phyloP scores from a whole-genome alignment of 23 tunicate species.

The Halocynthia roretzi region DNA sequence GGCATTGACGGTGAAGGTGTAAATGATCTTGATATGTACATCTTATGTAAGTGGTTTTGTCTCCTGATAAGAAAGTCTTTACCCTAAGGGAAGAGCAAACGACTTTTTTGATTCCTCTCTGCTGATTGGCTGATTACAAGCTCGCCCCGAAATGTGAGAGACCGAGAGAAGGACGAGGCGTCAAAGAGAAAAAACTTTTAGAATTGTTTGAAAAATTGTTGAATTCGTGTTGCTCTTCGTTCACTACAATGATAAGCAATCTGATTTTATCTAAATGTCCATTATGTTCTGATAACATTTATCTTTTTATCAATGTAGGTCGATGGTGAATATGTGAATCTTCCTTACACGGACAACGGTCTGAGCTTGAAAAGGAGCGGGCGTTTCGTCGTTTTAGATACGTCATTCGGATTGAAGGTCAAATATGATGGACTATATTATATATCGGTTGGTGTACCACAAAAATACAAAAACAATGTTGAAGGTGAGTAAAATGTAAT shows the following conservation, averaged over 20 bases:
- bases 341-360: constrained; percentile 50
- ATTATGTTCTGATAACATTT: not conserved
- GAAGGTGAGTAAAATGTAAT: too few species aligned
- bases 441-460: constrained; percentile 63
- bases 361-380: constrained; percentile 33
- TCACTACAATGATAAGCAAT: not conserved
- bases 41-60: too few species aligned
- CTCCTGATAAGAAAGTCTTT: too few species aligned
- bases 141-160: too few species aligned
- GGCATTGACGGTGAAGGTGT: too few species aligned
- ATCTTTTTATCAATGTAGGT: constrained; percentile 21
- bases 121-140: too few species aligned
- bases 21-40: too few species aligned
- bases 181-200: not conserved
- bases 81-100: too few species aligned
- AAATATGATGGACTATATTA: constrained; percentile 65
- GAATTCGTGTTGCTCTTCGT: too few species aligned
- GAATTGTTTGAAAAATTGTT: not conserved
- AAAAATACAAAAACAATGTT: not conserved
- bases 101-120: too few species aligned
- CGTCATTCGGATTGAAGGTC: constrained; percentile 33
- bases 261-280: too few species aligned
- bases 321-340: constrained; percentile 37
- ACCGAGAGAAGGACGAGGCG: not conserved
- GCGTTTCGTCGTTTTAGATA: constrained; percentile 34